Evolutionary conservation across 2,797 vertebrate species (phyloP), one percentile per base, ranked within the genome.

Genomic region (Danio albolineatus): DNA sequence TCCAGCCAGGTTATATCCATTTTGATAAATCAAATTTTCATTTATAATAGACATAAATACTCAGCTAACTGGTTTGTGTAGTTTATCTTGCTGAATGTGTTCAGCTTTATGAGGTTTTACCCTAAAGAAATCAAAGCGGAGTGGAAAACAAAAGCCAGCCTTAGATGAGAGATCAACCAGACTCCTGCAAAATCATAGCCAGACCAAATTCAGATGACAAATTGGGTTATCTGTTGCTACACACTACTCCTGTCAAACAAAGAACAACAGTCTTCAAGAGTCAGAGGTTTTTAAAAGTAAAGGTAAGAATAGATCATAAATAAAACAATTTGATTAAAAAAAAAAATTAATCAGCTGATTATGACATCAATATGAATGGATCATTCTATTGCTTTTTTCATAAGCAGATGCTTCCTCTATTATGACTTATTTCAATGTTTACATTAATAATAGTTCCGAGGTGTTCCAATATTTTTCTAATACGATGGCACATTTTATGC

Each of bases 141-240:
- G 71, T 73, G 71, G 71, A 59, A 59, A 6, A 14, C 43, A 48
- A 54, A 80, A 73, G 21, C 51, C 53, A 41, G 21, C 39, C 28
- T 77, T 56, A 49, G 70, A 77, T 57, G 61, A 65, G 44, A 48
- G 73, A 54, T 60, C 78, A 41, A 73, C 78, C 21, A 69, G 43
- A 9, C 13, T 80, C 21, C 61, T 77, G 53, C 73, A 78, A 74
- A 73, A 83, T 64, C 73, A 72, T 10, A 82, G 77, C 73, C 60
- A 64, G 17, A 83, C 73, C 82, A 80, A 57, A 59, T 83, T 73
- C 51, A 70, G 17, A 48, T 51, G 46, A 39, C 43, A 28, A 60
- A 28, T 80, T 69, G 6, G 17, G 21, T 38, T 73, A 21, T 69
- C 28, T 64, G 49, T 39, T 4, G 17, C 53, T 43, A 28, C 5